Evolutionary conservation across 2,888 invertebrate genomes (phyloP), one percentile per base, ranked within the genome.

Genomic region (Paralinhomoeus sp.): DNA sequence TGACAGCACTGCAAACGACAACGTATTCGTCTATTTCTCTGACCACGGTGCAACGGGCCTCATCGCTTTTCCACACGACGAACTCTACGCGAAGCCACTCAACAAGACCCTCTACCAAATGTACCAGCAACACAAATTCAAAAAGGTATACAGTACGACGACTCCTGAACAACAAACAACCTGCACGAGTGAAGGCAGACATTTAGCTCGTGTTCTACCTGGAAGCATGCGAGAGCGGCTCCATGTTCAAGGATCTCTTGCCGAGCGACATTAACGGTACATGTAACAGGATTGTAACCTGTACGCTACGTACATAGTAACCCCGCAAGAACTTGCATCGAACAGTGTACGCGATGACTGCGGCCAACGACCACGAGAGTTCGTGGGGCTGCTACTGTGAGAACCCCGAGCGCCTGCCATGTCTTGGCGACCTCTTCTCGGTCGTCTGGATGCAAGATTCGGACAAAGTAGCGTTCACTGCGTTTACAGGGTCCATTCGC

Each of bases 361-460:
- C 74, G 27, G 67, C 74, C 20, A 72, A 71, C 54, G 57, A 66
- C 1, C 54, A 65, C n/a, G 72, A 74, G 55, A 69, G 68, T 12
- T 72, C 72, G 0, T 73, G 68, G 55, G 73, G 72, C 38, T 72
- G 72, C 48, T 74, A 72, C 55, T 72, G 59, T 53, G 72, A 73
- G 53, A 61, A 65, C 1, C 45, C 56, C 15, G 54, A 49, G 51
- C 45, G 46, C n/a, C 48, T 53, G 9, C 53, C 54, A 15, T 59
- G 69, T 56, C 63, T 74, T 7, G 73, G 73, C 13, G 73, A 74
- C 58, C 64, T 71, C 3, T 74, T 73, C 61, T 71, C 71, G 50
- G 70, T 73, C 20, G 70, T 65, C 45, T 74, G 73, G 74, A 71
- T 74, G 71, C 66, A 72, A 53, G 71, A 73, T 56, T 66, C 70